These are phyloP conservation scores for Chelonoidis abingdonii DNA, from an alignment of 2,113 vertebrate genomes.

Conservation along the genomic window DNA sequence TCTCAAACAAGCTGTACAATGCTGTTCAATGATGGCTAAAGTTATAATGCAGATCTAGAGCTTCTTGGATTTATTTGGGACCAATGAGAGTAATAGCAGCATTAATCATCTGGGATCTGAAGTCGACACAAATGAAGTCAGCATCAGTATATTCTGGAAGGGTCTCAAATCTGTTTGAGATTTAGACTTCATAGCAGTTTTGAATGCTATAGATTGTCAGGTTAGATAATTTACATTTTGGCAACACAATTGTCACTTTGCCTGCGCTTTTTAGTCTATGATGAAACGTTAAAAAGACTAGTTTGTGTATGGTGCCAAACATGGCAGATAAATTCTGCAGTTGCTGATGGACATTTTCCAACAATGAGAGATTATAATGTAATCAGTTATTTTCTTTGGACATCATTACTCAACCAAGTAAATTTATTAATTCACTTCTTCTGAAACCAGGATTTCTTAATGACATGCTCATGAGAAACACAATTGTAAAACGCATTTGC, in stretches of 20 bases:
- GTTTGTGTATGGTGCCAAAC: neutral
- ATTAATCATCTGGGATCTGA: neutral
- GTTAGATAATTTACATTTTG: neutral
- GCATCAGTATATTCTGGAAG: neutral
- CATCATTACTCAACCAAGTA: neutral
- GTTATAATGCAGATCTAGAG: neutral
- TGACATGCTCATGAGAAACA: neutral
- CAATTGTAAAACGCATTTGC: neutral
- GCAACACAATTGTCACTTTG: neutral
- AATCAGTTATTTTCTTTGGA: neutral
- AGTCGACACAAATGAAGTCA: neutral
- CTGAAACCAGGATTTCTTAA: neutral
- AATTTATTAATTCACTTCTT: neutral
- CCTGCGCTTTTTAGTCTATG: neutral
- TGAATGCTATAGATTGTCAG: neutral
- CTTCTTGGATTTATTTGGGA: neutral
- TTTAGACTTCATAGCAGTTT: neutral
- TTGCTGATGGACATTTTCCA: neutral
- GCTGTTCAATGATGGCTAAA: neutral
- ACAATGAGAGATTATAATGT: neutral
- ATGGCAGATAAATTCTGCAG: neutral
- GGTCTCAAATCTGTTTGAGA: neutral
- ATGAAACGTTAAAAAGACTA: neutral
- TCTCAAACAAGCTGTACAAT: neutral
- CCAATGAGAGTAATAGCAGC: neutral